phyloP scores from a whole-genome alignment of 37 sponge, comb jelly and placozoan species.

The Beroe ovata region DNA sequence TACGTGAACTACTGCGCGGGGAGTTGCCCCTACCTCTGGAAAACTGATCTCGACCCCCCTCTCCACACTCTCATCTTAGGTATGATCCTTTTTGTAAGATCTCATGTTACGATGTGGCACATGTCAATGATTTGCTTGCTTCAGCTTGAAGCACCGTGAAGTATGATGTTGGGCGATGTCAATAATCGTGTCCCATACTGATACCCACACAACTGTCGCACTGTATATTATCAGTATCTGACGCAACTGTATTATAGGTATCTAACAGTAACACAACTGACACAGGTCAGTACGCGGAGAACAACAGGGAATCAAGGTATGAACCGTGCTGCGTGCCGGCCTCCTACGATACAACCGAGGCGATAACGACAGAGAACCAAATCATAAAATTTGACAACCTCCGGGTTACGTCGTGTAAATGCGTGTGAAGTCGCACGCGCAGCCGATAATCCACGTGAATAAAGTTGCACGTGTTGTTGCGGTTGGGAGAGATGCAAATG shows the following conservation, averaged over 20 bases:
- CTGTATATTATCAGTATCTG: too few relatives aligned
- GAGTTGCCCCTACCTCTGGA: slow-evolving; percentile 49
- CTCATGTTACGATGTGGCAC: too few relatives aligned
- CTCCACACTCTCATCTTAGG: slow-evolving; percentile 49
- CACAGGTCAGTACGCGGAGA: slow-evolving; percentile 52
- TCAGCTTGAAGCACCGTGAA: neutral
- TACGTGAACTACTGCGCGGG: slow-evolving; percentile 63
- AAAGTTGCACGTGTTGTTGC: too few relatives aligned
- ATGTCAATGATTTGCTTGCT: too few relatives aligned
- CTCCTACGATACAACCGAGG: slow-evolving; percentile 32
- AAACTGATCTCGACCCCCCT: slow-evolving; percentile 8
- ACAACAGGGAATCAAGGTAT: slow-evolving; percentile 24
- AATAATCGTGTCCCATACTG: too few relatives aligned
- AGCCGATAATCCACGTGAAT: too few relatives aligned
- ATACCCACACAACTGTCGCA: too few relatives aligned
- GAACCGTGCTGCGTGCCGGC: slow-evolving; percentile 63
- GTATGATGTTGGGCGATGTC: neutral
- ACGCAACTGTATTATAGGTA: too few relatives aligned
- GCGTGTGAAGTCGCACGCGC: slow-evolving; percentile 36
- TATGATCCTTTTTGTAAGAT: too few relatives aligned
- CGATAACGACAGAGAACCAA: slow-evolving; percentile 24
- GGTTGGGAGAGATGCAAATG: too few relatives aligned
- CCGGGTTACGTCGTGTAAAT: slow-evolving; percentile 46
- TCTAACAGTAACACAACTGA: too few relatives aligned
- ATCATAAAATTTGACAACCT: slow-evolving; percentile 20